Conservation (phyloP, 2,888 invertebrate species). For the Lochmaea capreae region DNA sequence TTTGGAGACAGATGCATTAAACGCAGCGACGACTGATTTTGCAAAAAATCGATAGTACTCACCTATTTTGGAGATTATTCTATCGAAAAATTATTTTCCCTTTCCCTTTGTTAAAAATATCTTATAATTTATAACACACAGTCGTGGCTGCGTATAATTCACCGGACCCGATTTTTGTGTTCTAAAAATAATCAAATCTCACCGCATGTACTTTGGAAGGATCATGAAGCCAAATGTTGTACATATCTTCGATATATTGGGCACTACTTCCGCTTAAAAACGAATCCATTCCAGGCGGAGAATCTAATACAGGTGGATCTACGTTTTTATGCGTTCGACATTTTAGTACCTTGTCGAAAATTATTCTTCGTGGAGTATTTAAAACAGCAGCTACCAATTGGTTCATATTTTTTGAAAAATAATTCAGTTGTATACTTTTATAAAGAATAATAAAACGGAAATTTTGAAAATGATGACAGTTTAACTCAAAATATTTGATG, state of each 20-base stretch:
- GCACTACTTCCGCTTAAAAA: conserved; percentile 96
- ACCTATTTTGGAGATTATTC: too few species aligned
- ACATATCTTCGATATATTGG: conserved; percentile 98
- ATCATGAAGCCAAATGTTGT: conserved; percentile 94
- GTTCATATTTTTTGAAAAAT: not conserved
- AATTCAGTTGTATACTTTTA: not conserved
- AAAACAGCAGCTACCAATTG: not conserved
- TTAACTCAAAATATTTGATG: not conserved
- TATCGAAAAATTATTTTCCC: too few species aligned
- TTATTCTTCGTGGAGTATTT: not conserved
- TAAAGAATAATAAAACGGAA: not conserved
- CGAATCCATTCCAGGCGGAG: conserved; percentile 74
- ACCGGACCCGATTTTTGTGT: too few species aligned
- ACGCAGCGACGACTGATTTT: too few species aligned
- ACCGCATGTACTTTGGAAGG: conserved; percentile 90
- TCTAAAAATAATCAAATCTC: conserved; percentile 72
- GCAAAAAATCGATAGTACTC: too few species aligned
- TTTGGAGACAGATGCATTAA: too few species aligned
- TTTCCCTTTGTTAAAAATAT: too few species aligned
- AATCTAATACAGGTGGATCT: conserved; percentile 69
- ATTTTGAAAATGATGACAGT: conserved; percentile 8
- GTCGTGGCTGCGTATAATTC: too few species aligned
- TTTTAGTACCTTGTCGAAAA: conserved; percentile 5
- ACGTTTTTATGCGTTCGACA: conserved; percentile 6
- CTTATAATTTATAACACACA: too few species aligned